Evolutionary conservation across 2,113 vertebrate genomes (phyloP).

Genomic region (Dermatemys mawii): DNA sequence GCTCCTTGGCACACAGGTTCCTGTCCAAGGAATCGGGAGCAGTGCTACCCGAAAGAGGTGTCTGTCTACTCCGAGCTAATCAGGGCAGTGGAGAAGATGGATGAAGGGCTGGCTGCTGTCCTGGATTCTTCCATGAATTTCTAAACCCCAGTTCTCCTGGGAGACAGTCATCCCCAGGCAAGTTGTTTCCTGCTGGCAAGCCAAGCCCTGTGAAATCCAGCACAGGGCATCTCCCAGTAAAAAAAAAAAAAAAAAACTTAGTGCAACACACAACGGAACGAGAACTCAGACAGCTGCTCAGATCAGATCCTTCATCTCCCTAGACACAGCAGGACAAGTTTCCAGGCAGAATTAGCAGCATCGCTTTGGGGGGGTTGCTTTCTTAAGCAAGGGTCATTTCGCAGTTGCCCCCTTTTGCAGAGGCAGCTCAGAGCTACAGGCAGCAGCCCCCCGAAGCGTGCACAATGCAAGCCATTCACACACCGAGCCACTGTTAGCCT

Average conservation of each 20-base stretch:
- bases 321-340: slow-evolving; percentile 5
- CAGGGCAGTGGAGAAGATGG: not conserved
- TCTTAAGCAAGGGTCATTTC: not conserved
- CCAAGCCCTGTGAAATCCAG: not conserved
- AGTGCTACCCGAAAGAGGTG: not conserved
- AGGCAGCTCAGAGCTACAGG: not conserved
- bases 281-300: not conserved
- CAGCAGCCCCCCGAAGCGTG: not conserved
- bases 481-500: not conserved
- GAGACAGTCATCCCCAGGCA: not conserved
- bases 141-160: not conserved
- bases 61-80: no score
- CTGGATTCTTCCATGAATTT: not conserved
- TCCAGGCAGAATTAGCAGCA: not conserved
- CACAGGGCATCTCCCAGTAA: not conserved
- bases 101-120: not conserved
- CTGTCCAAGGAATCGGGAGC: not conserved
- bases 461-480: not conserved
- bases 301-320: not conserved
- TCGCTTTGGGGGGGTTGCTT: not conserved
- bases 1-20: not conserved
- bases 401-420: not conserved
- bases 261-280: not conserved
- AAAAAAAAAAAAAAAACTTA: not conserved
- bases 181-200: not conserved